phyloP scores from a whole-genome alignment of 2,113 vertebrate genomes.

The Condylura cristata region DNA sequence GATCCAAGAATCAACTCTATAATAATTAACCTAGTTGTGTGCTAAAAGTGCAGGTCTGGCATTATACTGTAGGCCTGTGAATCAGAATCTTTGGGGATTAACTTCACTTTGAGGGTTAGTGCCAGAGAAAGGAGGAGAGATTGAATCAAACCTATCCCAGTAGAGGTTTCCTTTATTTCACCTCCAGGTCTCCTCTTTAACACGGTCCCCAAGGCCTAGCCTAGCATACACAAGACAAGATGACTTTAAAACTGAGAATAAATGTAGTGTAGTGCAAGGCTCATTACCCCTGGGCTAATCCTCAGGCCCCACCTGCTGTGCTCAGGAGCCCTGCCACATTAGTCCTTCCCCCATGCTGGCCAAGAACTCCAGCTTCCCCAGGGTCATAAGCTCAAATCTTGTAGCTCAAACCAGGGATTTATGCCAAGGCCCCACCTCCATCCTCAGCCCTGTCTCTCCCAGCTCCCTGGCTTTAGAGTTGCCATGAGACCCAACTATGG shows the following conservation, averaged over 20 bases:
- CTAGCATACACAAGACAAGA: not conserved
- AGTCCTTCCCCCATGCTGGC: not conserved
- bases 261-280: not conserved
- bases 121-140: not conserved
- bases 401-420: not conserved
- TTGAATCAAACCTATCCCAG: not conserved
- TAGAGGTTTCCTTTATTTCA: not conserved
- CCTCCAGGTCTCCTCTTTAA: not conserved
- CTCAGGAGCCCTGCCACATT: slow-evolving; percentile 23
- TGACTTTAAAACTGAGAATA: not conserved
- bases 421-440: not conserved
- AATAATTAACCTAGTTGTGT: not conserved
- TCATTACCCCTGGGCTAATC: slow-evolving; percentile 51
- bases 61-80: not conserved
- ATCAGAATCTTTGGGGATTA: not conserved
- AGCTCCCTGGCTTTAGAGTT: not conserved
- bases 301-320: not conserved
- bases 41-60: not conserved
- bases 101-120: not conserved
- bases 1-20: not conserved
- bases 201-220: not conserved
- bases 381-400: not conserved
- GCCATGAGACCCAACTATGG: not conserved
- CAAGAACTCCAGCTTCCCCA: not conserved
- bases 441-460: not conserved